Evolutionary conservation across 2,113 vertebrate genomes (phyloP).

Genomic region (Callionymus lyra): DNA sequence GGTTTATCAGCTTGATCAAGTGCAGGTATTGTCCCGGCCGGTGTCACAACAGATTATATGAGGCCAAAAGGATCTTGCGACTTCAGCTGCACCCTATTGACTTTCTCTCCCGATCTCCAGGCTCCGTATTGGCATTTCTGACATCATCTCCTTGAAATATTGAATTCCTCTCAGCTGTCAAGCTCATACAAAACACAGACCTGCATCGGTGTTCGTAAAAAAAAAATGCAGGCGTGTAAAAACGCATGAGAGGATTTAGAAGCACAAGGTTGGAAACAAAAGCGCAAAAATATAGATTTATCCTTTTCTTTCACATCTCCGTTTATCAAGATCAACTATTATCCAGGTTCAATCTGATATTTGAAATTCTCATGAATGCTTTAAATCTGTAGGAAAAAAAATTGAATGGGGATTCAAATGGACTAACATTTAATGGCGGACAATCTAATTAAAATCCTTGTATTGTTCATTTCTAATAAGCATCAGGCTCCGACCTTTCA

Average conservation of each 20-base stretch:
- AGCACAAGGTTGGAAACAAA: no score
- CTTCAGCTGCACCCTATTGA: constrained; percentile 60
- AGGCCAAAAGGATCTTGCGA: constrained; percentile 48
- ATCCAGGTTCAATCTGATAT: constrained; percentile 36
- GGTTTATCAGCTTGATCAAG: constrained; percentile 51
- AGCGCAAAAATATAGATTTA: constrained; percentile 13
- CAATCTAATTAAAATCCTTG: constrained; percentile 68
- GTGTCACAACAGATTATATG: constrained; percentile 66
- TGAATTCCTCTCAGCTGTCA: constrained; percentile 60
- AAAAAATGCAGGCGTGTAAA: constrained; percentile 47
- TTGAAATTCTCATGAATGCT: no score
- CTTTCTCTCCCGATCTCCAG: constrained; percentile 50
- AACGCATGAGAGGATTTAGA: constrained; percentile 1
- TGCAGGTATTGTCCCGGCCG: constrained; percentile 32
- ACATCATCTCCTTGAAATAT: constrained; percentile 71
- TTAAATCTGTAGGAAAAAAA: constrained; percentile 30
- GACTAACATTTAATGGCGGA: constrained; percentile 43
- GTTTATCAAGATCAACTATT: constrained; percentile 27
- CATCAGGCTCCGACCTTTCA: constrained; percentile 71
- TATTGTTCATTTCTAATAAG: constrained; percentile 76
- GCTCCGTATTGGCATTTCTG: constrained; percentile 65
- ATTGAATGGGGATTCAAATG: constrained; percentile 34
- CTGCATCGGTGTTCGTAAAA: constrained; percentile 50
- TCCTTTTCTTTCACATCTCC: constrained; percentile 12
- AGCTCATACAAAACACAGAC: constrained; percentile 48